Evolutionary conservation across 2,888 invertebrate species (phyloP), one percentile per base, ranked within the genome.

Genomic region (Limnephilus rhombicus): DNA sequence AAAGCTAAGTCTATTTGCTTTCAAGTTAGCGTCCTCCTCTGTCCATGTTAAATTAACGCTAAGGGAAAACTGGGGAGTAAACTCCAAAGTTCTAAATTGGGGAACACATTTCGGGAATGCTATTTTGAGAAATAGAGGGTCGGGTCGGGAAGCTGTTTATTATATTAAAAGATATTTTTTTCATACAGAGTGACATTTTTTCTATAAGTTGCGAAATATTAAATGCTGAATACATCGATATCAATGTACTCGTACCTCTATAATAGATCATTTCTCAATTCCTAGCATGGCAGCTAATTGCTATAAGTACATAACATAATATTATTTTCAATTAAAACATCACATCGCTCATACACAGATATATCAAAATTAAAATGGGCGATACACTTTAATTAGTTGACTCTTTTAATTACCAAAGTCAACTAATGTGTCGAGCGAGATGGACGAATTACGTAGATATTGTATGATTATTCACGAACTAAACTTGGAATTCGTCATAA

Each of bases 391-490:
- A 88, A 88, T 88, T 68, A 37, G 31, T 34, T 31, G 87, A 31
- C 80, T 80, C 31, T 88, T 68, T 29, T 88, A 88, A 88, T 88
- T 88, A 80, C 7, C 15, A 88, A 88, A 34, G 88, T 88, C 88
- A 88, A 88, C 88, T 68, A 68, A 68, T 9, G 88, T 88, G 68
- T 88, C n/a, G 37, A 29, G 37, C 31, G 68, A 24, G 85, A 45
- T 41, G 85, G 41, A n/a, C 41, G 85, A 41, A 85, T 45, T 45
- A 53, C 53, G 7, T 53, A 53, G 18, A 53, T 7, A 53, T 53
- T 53, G 18, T 68, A 68, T 7, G 68, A 68, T 68, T 68, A 68
- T 68, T 68, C n/a, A 86, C 45, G 3, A 29, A 86, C 86, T 83
- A 83, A 83, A 86, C 24, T 24, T 68, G 24, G 68, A n/a, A 68